Conservation (phyloP, 2,797 vertebrate species). For the Scyliorhinus canicula region DNA sequence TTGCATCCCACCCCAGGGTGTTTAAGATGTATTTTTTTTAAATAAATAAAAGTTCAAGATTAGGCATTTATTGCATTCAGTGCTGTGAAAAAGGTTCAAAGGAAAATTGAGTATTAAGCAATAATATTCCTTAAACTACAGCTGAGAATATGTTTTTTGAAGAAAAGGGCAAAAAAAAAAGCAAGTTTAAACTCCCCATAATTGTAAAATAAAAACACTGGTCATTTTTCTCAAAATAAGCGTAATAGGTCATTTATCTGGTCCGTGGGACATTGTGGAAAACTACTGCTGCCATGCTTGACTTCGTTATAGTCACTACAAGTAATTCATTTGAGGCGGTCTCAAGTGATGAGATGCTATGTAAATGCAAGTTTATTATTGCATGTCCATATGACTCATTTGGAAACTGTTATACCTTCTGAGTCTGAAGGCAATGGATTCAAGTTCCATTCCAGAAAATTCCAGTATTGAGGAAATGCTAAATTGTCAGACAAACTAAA, state of each 20-base stretch:
- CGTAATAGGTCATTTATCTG: not conserved
- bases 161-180: not conserved
- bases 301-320: not conserved
- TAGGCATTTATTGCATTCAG: conserved; percentile 52
- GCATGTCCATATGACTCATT: not conserved
- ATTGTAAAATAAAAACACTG: conserved; percentile 4
- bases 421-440: not conserved
- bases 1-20: conserved; percentile 73
- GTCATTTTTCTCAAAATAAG: not conserved
- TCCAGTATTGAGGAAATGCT: not conserved
- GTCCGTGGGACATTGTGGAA: not conserved
- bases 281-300: not conserved
- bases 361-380: not conserved
- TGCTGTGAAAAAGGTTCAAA: not conserved
- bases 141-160: not conserved
- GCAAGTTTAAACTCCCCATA: not conserved
- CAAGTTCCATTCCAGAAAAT: not conserved
- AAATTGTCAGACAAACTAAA: not conserved
- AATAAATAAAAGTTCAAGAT: conserved; percentile 60
- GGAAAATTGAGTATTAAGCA: not conserved
- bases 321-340: not conserved
- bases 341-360: not conserved
- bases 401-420: not conserved
- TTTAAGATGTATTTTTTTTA: conserved; percentile 68
- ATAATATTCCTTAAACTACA: not conserved